Percentiles rank a stretch among this genome's conserved stretches.
Evolutionary conservation across 2,113 vertebrate genomes (phyloP).

Genomic region (Calyptommatus sinebrachiatus): DNA sequence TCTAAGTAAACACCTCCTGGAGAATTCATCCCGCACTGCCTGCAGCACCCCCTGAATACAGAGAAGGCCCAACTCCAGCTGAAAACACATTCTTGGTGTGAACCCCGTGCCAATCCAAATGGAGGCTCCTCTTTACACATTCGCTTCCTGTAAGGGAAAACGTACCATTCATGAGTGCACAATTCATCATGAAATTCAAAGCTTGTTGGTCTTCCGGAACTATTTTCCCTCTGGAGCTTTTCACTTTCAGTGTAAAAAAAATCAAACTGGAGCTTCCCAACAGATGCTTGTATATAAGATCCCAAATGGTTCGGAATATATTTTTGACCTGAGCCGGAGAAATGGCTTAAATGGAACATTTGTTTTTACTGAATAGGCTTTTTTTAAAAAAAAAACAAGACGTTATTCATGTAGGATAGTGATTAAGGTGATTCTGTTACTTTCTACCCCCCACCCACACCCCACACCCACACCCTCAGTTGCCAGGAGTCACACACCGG

Average conservation of each 20-base stretch:
- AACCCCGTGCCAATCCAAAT: slow-evolving; percentile 15
- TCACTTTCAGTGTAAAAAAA: background rate
- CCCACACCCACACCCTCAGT: background rate
- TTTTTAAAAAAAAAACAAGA: background rate
- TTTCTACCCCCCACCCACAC: background rate
- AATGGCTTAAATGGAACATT: background rate
- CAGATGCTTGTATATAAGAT: background rate
- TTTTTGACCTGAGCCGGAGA: background rate
- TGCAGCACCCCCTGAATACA: background rate
- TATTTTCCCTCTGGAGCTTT: background rate
- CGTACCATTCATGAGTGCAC: background rate
- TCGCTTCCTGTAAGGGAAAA: slow-evolving; percentile 31
- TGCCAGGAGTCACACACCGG: no score
- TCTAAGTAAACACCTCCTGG: slow-evolving; percentile 9
- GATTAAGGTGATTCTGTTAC: background rate
- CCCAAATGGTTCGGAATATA: background rate
- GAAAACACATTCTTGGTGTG: slow-evolving; percentile 32
- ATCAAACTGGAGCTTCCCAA: background rate
- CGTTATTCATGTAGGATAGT: background rate
- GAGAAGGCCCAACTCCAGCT: slow-evolving; percentile 29
- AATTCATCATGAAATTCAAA: background rate
- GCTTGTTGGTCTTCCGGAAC: slow-evolving; percentile 14
- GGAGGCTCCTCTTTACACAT: slow-evolving; percentile 7
- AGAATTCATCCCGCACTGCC: slow-evolving; percentile 2
- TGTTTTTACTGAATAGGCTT: background rate